A percentile compares a stretch with the other conserved stretches of the same genome.
Evolutionary conservation across 2,797 vertebrate species (phyloP).

Genomic region (Myotis findleyi): DNA sequence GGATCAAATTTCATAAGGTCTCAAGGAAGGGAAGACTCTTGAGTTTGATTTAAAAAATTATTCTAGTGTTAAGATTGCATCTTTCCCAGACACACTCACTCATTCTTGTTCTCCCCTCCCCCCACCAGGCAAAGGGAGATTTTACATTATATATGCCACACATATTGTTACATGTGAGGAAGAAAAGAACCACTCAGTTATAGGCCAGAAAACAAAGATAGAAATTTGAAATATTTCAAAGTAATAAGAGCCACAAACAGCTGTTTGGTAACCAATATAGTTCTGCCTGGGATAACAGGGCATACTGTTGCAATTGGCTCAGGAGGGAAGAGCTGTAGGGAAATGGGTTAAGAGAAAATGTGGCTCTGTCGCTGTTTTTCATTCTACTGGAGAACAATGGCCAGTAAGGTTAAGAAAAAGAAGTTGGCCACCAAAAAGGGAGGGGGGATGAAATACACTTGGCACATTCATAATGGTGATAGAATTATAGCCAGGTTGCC

Average conservation of each 20-base stretch:
- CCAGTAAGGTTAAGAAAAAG: slow-evolving; percentile 72
- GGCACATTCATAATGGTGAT: not conserved
- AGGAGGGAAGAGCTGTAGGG: slow-evolving; percentile 64
- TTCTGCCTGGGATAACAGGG: slow-evolving; percentile 64
- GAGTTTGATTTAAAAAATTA: slow-evolving; percentile 63
- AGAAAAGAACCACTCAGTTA: slow-evolving; percentile 58
- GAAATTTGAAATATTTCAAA: slow-evolving; percentile 81
- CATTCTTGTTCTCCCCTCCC: not conserved
- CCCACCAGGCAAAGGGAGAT: not conserved
- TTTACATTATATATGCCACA: not conserved
- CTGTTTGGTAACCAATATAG: slow-evolving; percentile 78
- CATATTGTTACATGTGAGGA: slow-evolving; percentile 42
- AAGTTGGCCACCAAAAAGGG: not conserved
- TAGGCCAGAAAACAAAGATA: slow-evolving; percentile 66
- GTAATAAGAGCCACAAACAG: slow-evolving; percentile 81
- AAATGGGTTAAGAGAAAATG: slow-evolving; percentile 78
- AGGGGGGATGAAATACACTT: not conserved
- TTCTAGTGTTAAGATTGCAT: slow-evolving; percentile 22
- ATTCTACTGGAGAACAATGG: slow-evolving; percentile 76
- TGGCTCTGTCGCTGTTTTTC: slow-evolving; percentile 76
- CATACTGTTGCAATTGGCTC: slow-evolving; percentile 61
- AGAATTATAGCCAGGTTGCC: not conserved
- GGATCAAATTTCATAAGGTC: slow-evolving; percentile 77
- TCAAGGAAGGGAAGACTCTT: slow-evolving; percentile 64
- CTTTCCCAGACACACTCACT: slow-evolving; percentile 41